Base-by-base conservation (phyloP, 2,888 invertebrate species). In the Pristionchus arcanus region DNA sequence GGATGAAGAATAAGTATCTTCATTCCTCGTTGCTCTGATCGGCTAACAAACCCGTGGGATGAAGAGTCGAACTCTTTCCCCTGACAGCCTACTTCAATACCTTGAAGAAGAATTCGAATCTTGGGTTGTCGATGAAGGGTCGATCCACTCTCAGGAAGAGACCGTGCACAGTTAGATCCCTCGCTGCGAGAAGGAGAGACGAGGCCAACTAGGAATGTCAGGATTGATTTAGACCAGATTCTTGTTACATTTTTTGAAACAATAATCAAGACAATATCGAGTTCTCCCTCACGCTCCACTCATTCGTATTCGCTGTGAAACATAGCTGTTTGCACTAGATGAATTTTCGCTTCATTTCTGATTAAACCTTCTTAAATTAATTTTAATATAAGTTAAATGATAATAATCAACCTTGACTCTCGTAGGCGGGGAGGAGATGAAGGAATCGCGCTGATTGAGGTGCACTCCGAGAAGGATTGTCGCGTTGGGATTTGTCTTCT, bases 161-260 rank as follows among this genome's bases (percentile, higher is more conserved):
- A 15, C 89, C 89, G 83, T 89, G 83, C 15, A 83, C n/a, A 13
- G 81, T 59, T 0, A 89, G 34, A 31, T 89, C 89, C 21, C 63
- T n/a, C 15, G 66, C 28, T 19, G 66, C 16, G 2, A 53, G 37
- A n/a, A 81, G 2, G 34, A 89, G 89, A 21, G 66, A 63, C 3
- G 28, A 21, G 1, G 89, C 63, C 37, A 89, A 9, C 81, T 83
- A 28, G n/a, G 21, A n/a, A 86, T 0, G 16, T 2, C 16, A 83
- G 19, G 42, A 42, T 55, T n/a, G 7, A 71, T 71, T n/a, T n/a
- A n/a, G n/a, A 53, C 53, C 11, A 7, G 53, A 53, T 7, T 53
- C 53, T 53, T 53, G 53, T 7, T 15, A 53, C 53, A 11, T 53
- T 59, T 59, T 59, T 59, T 25, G 59, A 59, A 59, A 19, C 19